phyloP scores from a whole-genome alignment of 2,113 vertebrate species.

The Chloropsis hardwickii region DNA sequence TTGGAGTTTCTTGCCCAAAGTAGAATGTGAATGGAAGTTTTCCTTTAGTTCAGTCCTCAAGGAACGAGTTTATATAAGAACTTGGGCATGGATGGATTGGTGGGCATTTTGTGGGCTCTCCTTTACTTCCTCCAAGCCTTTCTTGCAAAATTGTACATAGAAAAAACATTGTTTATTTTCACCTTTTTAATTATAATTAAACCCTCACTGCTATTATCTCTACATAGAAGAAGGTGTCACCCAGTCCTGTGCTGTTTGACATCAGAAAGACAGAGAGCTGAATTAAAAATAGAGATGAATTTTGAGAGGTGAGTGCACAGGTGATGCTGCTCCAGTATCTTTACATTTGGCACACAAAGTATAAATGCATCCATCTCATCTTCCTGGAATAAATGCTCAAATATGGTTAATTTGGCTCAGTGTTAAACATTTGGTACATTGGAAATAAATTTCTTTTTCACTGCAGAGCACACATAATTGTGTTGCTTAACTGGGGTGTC shows the following conservation, averaged over 20 bases:
- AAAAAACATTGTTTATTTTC: background rate
- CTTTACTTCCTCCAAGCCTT: background rate
- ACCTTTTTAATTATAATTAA: background rate
- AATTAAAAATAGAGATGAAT: background rate
- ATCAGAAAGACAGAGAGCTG: background rate
- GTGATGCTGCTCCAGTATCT: background rate
- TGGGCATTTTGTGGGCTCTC: background rate
- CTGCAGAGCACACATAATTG: rapidly evolving
- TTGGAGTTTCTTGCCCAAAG: background rate
- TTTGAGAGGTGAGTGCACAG: background rate
- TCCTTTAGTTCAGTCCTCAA: background rate
- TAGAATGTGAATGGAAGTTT: background rate
- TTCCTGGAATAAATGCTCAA: background rate
- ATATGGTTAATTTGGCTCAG: background rate
- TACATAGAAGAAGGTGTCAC: background rate
- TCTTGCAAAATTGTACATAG: rapidly evolving
- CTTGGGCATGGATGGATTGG: background rate
- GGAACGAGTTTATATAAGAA: background rate
- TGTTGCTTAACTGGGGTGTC: background rate
- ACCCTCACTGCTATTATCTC: background rate
- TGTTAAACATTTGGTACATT: rapidly evolving
- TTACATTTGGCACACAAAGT: background rate
- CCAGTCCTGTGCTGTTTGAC: background rate
- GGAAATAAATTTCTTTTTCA: background rate
- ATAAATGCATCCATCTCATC: background rate